phyloP scores from a whole-genome alignment of 53 echinoderm and acorn worm genomes.

The Henricia sp. region DNA sequence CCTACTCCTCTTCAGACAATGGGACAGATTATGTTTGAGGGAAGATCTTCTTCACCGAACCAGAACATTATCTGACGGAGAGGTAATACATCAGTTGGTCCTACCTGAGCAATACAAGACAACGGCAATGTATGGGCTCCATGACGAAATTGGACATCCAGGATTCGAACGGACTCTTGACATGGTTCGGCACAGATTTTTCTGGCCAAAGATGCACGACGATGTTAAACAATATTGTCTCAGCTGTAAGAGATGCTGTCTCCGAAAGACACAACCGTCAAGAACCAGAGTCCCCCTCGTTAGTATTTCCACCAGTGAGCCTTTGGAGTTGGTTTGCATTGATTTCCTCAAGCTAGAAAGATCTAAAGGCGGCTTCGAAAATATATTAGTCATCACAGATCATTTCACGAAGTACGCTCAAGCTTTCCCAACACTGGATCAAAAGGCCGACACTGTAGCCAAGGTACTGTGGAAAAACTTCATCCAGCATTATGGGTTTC shows the following conservation, averaged over 20 bases:
- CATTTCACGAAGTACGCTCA: constrained; percentile 46
- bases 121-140: constrained; percentile 25
- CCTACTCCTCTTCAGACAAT: constrained; percentile 28
- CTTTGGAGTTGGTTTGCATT: constrained; percentile 54
- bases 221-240: constrained; percentile 32
- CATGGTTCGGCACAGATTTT: constrained; percentile 54
- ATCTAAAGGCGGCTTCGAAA: neutral
- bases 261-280: constrained; percentile 20
- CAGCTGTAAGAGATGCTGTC: constrained; percentile 43
- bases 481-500: constrained; percentile 45
- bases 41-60: constrained; percentile 34
- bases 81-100: constrained; percentile 39
- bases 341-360: constrained; percentile 58
- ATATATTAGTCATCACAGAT: too few species aligned
- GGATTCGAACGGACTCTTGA: constrained; percentile 55
- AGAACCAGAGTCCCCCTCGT: constrained; percentile 43
- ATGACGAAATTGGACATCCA: constrained; percentile 66
- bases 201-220: constrained; percentile 58
- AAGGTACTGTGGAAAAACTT: constrained; percentile 38
- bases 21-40: constrained; percentile 38
- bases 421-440: constrained; percentile 49
- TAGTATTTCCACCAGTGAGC: constrained; percentile 49
- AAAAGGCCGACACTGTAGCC: constrained; percentile 50
- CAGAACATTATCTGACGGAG: neutral
- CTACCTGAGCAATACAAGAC: constrained; percentile 11